These are phyloP conservation scores for Pherbina coryleti DNA, from an alignment of 2,888 invertebrate genomes.

Conservation along the genomic window DNA sequence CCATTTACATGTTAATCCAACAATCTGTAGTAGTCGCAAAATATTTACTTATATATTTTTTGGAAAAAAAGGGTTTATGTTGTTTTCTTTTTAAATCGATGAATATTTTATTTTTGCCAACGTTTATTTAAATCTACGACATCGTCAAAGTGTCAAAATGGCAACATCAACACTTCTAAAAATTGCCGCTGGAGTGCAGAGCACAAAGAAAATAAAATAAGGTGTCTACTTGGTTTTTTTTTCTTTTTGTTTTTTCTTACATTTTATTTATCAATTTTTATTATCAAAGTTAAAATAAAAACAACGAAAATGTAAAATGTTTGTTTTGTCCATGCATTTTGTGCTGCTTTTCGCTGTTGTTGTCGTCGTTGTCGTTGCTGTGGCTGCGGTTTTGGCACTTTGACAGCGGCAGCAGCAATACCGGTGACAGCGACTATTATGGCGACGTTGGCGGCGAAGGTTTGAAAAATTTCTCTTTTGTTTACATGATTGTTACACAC, in stretches of 20 bases:
- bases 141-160: not conserved
- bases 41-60: too few relatives aligned
- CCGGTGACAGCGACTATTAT: too few relatives aligned
- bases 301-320: slow-evolving; percentile 15
- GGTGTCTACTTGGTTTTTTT: not conserved
- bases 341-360: not conserved
- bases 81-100: too few relatives aligned
- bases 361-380: not conserved
- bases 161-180: not conserved
- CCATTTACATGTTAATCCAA: too few relatives aligned
- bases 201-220: not conserved
- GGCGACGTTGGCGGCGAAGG: not conserved
- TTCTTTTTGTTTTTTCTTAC: not conserved
- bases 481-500: not conserved
- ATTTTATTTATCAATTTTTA: slow-evolving; percentile 35
- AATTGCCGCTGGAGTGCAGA: not conserved
- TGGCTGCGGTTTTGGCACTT: not conserved
- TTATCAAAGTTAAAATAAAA: slow-evolving; percentile 40
- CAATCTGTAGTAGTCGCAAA: too few relatives aligned
- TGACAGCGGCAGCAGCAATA: not conserved
- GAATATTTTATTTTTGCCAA: not conserved
- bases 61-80: too few relatives aligned
- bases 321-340: not conserved
- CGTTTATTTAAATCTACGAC: not conserved
- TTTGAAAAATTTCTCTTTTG: slow-evolving; percentile 21